These are phyloP conservation scores for Tetraneura akinire DNA, from an alignment of 1,140 invertebrate genomes.

Conservation along the genomic window DNA sequence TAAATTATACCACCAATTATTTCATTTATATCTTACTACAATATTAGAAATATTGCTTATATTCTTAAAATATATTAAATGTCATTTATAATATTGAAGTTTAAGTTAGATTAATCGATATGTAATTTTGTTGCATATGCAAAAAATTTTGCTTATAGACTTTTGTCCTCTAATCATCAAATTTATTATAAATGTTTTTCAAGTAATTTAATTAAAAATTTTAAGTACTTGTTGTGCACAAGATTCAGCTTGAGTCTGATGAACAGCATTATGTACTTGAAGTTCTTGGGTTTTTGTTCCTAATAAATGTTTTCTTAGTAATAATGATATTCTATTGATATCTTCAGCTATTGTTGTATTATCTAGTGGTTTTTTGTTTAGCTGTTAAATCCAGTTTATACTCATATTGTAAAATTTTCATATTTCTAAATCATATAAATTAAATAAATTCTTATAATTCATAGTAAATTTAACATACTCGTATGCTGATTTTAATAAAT, in stretches of 20 bases:
- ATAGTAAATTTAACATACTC: conserved; percentile 22
- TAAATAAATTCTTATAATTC: background rate
- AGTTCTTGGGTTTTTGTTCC: background rate
- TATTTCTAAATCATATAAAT: conserved; percentile 35
- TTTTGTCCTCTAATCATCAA: too few species aligned
- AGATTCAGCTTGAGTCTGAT: conserved; percentile 33
- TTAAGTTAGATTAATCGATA: too few species aligned
- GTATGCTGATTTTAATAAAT: conserved; percentile 22
- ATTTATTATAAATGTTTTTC: too few species aligned
- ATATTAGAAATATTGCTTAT: too few species aligned
- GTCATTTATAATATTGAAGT: too few species aligned
- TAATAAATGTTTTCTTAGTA: conserved; percentile 26
- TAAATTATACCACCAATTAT: too few species aligned
- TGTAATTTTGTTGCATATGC: too few species aligned
- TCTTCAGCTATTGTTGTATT: conserved; percentile 40
- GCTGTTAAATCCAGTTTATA: conserved; percentile 23
- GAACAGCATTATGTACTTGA: conserved; percentile 32
- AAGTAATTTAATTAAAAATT: background rate
- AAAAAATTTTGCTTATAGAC: too few species aligned
- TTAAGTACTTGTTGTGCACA: conserved; percentile 33
- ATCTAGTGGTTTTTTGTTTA: conserved; percentile 29
- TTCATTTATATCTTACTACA: too few species aligned
- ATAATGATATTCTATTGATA: conserved; percentile 30
- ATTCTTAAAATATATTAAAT: too few species aligned
- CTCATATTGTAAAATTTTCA: conserved; percentile 31